phyloP scores from a whole-genome alignment of 2,113 vertebrate species.

The Ammospiza nelsoni region DNA sequence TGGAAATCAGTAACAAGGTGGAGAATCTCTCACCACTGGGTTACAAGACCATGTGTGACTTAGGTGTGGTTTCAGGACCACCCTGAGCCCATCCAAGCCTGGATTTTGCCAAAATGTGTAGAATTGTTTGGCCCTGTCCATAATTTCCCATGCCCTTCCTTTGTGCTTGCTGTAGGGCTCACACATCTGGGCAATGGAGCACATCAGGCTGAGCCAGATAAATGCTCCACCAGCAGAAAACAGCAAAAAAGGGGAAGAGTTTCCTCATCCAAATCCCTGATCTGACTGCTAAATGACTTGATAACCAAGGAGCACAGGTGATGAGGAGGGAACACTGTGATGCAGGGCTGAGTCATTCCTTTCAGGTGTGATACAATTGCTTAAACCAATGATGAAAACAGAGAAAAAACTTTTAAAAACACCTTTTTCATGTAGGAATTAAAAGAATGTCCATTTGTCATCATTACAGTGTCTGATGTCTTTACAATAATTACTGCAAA shows the following conservation, averaged over 20 bases:
- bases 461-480: not conserved
- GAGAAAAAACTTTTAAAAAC: not conserved
- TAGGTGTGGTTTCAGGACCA: not conserved
- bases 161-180: not conserved
- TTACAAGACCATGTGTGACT: not conserved
- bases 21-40: not conserved
- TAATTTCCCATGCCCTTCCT: not conserved
- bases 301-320: not conserved
- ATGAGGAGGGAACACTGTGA: not conserved
- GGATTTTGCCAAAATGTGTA: not conserved
- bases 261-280: not conserved
- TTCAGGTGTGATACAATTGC: not conserved
- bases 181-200: not conserved
- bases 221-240: not conserved
- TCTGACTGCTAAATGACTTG: not conserved
- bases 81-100: not conserved
- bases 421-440: not conserved
- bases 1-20: not conserved
- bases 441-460: not conserved
- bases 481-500: not conserved
- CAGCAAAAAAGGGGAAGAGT: not conserved
- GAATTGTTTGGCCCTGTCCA: not conserved
- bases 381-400: constrained; percentile 4
- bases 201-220: not conserved
- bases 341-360: not conserved